Percentiles rank a stretch among this genome's conserved stretches.
Conservation (phyloP, 1,140 invertebrate genomes). For the Manduca sexta region DNA sequence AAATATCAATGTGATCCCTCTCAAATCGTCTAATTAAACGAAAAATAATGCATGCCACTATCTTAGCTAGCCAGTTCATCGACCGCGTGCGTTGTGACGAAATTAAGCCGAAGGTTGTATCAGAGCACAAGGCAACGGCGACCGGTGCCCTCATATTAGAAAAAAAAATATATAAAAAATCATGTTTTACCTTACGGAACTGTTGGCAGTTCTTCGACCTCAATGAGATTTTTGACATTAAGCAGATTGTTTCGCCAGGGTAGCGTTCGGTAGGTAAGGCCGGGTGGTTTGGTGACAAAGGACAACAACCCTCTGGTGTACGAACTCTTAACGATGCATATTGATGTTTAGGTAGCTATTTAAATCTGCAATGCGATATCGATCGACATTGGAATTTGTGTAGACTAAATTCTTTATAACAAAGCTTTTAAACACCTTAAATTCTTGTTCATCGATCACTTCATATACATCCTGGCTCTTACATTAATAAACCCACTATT, state of each 20-base stretch:
- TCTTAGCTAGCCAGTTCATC: constrained; percentile 33
- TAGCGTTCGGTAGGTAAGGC: constrained; percentile 2
- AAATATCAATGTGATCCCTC: not conserved
- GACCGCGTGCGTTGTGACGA: constrained; percentile 47
- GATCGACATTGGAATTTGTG: too few species aligned
- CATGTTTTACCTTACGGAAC: constrained; percentile 38
- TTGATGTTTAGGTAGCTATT: too few species aligned
- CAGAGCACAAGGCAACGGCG: constrained; percentile 44
- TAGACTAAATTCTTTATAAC: too few species aligned
- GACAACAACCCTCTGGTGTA: not conserved
- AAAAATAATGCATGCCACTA: constrained; percentile 9
- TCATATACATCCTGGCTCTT: too few species aligned
- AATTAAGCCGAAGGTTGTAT: constrained; percentile 56
- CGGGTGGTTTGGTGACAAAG: not conserved
- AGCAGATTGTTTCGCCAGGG: constrained; percentile 9
- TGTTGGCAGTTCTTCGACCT: constrained; percentile 47
- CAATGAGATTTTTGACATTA: constrained; percentile 27
- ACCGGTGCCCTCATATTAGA: constrained; percentile 40
- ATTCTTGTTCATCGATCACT: too few species aligned
- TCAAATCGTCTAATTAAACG: constrained; percentile 5
- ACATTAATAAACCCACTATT: too few species aligned
- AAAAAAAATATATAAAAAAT: constrained; percentile 28
- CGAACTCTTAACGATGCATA: constrained; percentile 1
- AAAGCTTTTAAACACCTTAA: too few species aligned
- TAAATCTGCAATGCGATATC: too few species aligned